Conservation (phyloP, 2,888 invertebrate species). For the Netelia virgata region DNA sequence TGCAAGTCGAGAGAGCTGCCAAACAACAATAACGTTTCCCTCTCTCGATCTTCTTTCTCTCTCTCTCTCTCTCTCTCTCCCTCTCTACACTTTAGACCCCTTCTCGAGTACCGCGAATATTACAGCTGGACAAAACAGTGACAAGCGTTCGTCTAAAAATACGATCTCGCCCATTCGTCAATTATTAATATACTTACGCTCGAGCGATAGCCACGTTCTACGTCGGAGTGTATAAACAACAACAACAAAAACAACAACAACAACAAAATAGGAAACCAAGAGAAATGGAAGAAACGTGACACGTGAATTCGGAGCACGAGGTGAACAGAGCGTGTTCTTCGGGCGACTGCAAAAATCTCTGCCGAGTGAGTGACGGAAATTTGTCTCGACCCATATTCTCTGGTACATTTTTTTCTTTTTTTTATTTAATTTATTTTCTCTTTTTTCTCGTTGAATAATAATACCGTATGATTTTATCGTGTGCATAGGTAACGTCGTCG, state of each 20-base stretch:
- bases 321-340: background rate
- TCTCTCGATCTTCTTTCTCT: slow-evolving; percentile 8
- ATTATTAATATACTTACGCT: slow-evolving; percentile 7
- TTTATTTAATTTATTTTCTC: background rate
- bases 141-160: slow-evolving; percentile 45
- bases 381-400: too few relatives aligned
- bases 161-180: slow-evolving; percentile 14
- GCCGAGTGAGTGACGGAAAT: background rate
- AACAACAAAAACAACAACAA: background rate
- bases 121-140: slow-evolving; percentile 48
- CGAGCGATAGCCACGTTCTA: background rate
- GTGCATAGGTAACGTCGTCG: background rate
- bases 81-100: slow-evolving; percentile 9
- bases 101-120: background rate
- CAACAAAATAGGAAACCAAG: too few relatives aligned
- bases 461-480: background rate
- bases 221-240: background rate
- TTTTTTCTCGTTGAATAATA: background rate
- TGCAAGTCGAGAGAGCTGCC: slow-evolving; percentile 17
- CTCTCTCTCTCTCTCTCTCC: slow-evolving; percentile 13
- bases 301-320: background rate
- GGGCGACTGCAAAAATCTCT: background rate
- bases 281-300: slow-evolving; percentile 19
- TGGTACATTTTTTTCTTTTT: too few relatives aligned
- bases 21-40: slow-evolving; percentile 43